These are phyloP conservation scores for Phymatocera aterrima DNA, from an alignment of 2,888 invertebrate genomes.

Conservation along the genomic window DNA sequence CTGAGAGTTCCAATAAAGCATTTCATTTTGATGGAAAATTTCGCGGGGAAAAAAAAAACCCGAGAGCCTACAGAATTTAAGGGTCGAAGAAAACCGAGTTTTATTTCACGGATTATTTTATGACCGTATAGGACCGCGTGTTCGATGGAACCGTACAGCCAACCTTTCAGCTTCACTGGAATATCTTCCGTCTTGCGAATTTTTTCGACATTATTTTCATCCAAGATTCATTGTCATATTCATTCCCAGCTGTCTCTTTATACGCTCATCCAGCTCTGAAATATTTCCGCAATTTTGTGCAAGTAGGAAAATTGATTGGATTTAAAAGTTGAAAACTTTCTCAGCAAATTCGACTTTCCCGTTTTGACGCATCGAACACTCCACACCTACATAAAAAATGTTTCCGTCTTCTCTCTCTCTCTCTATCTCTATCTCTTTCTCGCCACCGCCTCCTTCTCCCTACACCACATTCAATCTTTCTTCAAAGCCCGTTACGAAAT, in stretches of 20 bases:
- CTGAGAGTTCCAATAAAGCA: slow-evolving; percentile 20
- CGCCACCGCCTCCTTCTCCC: too few relatives aligned
- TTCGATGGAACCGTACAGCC: slow-evolving; percentile 19
- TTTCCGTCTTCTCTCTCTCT: too few relatives aligned
- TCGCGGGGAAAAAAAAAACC: slow-evolving; percentile 4
- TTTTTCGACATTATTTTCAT: neutral
- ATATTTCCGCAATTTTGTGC: too few relatives aligned
- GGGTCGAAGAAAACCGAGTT: slow-evolving; percentile 5
- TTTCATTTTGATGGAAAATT: slow-evolving; percentile 21
- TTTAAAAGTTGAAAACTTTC: too few relatives aligned
- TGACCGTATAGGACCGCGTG: slow-evolving; percentile 1
- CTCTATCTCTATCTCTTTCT: too few relatives aligned
- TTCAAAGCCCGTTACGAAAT: neutral
- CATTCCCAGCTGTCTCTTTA: neutral
- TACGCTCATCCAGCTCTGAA: neutral
- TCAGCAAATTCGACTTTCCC: too few relatives aligned
- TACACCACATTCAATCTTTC: neutral
- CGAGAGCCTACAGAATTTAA: neutral
- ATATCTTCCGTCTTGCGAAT: neutral
- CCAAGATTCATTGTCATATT: neutral
- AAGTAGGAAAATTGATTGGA: too few relatives aligned
- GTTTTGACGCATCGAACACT: too few relatives aligned
- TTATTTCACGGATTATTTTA: slow-evolving; percentile 27
- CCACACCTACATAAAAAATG: too few relatives aligned
- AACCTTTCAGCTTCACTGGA: neutral